phyloP scores from a whole-genome alignment of 92 coral and sea anemone species.

The Scolanthus callimorphus region DNA sequence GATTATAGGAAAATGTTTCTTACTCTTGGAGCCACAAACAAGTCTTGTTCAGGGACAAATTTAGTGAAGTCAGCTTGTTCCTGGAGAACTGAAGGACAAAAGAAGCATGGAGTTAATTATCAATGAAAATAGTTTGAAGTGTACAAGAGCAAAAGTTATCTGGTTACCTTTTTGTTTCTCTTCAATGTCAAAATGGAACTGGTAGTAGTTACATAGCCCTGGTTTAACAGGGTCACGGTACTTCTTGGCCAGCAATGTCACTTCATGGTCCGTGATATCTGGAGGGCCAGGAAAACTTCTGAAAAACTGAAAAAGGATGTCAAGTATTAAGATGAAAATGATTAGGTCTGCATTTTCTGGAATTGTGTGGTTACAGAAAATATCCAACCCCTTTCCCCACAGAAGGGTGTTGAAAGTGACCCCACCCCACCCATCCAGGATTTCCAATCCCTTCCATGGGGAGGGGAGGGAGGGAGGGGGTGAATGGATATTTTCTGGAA shows the following conservation, averaged over 20 bases:
- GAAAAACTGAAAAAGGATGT: constrained; percentile 50
- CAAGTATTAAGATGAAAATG: too few relatives aligned
- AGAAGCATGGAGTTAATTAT: too few relatives aligned
- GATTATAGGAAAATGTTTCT: too few relatives aligned
- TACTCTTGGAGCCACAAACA: constrained; percentile 46
- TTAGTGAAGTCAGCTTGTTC: constrained; percentile 75
- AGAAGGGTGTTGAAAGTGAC: too few relatives aligned
- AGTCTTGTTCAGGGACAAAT: constrained; percentile 47
- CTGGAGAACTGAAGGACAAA: constrained; percentile 42
- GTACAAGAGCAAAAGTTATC: neutral
- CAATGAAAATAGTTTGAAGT: too few relatives aligned
- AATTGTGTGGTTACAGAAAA: too few relatives aligned
- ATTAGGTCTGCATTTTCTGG: too few relatives aligned
- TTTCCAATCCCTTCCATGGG: too few relatives aligned
- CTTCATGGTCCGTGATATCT: constrained; percentile 82
- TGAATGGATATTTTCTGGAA: too few relatives aligned
- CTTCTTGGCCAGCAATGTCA: constrained; percentile 76
- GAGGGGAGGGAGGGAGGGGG: too few relatives aligned
- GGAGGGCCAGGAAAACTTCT: constrained; percentile 98
- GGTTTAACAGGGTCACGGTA: constrained; percentile 82
- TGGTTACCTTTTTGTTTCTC: constrained; percentile 64
- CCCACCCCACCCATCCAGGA: too few relatives aligned
- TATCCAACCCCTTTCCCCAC: too few relatives aligned
- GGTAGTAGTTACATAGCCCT: constrained; percentile 83
- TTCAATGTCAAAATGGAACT: constrained; percentile 84